Base-by-base conservation (phyloP, 1,140 invertebrate species). In the Psilanteris sp. region DNA sequence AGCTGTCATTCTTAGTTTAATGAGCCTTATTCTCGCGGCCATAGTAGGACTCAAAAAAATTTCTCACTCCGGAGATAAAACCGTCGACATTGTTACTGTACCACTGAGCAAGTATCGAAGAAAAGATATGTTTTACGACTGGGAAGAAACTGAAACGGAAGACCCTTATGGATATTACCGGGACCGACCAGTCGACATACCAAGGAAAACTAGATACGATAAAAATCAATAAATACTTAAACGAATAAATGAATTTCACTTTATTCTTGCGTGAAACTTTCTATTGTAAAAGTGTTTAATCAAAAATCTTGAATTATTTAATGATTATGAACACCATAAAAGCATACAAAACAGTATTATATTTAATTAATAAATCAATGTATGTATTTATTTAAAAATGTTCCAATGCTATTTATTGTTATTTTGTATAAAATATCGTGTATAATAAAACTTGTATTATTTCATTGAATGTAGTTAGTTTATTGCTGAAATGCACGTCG, bases 1-100 rank as follows among this genome's bases (percentile, higher is more conserved):
- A 68, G 90, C 90, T 0, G 88, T 91, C 26, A 81, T 91, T n/a
- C 84, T 91, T 41, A 90, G 90, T 59, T 82, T 90, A 64, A 90
- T 91, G 72, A 90, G 90, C 9, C 78, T 91, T 13, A 83, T 91
- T 8, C 52, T 91, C 31, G 89, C 89, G 9, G 87, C 87, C 6
- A 87, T 89, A 46, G 80, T 88, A 4, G 87, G 88, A 3, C 44
- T 89, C 3, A 85, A 84, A 31, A 85, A 82, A 37, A 70, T 86
- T 4, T 82, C 82, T 11, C 76, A 81, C 6, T 55, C 67, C 39
- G 64, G 5, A 22, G 72, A 71, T 29, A 71, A 78, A 67, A 55
- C 36, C 2, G 76, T 77, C 5, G 78, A 68, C 22, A 80, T 79
- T 26, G 71, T 81, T 24, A 86, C 87, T 8, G 70, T 83, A 1